Evolutionary conservation across 2,888 invertebrate species (phyloP), one percentile per base, ranked within the genome.

Genomic region (Clusia tigrina): DNA sequence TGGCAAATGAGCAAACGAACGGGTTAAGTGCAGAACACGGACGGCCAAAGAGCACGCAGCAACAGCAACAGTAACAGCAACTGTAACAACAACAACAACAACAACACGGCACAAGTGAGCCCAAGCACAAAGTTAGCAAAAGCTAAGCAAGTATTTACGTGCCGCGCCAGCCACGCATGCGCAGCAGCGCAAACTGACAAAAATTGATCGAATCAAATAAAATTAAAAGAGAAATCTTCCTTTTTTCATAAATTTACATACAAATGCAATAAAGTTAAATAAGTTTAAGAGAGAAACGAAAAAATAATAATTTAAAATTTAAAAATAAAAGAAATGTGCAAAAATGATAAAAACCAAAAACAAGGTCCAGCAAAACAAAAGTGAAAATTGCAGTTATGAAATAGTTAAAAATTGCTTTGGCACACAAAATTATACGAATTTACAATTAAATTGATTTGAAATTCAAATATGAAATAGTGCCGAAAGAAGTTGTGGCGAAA

Each of bases 91-190:
- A 62, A 63, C 60, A 55, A 63, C 62, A 62, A 63, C 55, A 58
- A 38, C 52, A 61, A 18, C 60, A 58, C 54, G 68, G 53, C 65
- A 52, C 52, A 65, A 66, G 68, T 66, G 59, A 71, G 67, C 57
- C 66, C 68, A 68, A 63, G 42, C 32, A n/a, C 32, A n/a, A 42
- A 42, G n/a, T 6, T 42, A n/a, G 9, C n/a, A 5, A 42, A 42
- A n/a, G 32, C 32, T 32, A 32, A 32, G 32, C 32, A 12, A 6
- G 32, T 32, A 32, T 6, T 6, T 9, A 32, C 6, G 32, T 9
- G 32, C 32, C 32, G 12, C 32, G 32, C 32, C 12, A 32, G 32
- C 6, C 6, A 32, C 6, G 12, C 12, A 9, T 32, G 32, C n/a
- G 12, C 32, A 32, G 12, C 6, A 5, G 32, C 32, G 5, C 32